phyloP scores from a whole-genome alignment of 2,113 vertebrate genomes.

The Hippocampus comes region DNA sequence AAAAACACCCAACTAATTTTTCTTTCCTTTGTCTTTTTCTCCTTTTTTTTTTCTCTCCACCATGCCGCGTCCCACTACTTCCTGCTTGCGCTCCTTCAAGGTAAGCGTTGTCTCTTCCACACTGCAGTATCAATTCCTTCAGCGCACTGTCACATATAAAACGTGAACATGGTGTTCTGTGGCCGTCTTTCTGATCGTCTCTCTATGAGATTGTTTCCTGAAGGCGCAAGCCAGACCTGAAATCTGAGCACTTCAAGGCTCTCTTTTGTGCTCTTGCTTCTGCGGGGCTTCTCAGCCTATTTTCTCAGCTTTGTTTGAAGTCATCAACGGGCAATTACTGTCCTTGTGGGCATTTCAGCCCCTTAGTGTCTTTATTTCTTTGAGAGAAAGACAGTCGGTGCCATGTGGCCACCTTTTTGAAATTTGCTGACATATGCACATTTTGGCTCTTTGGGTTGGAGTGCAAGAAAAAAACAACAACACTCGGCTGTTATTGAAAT shows the following conservation, averaged over 20 bases:
- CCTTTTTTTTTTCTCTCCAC: background rate
- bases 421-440: conserved; percentile 30
- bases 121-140: conserved; percentile 18
- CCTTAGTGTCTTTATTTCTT: conserved; percentile 33
- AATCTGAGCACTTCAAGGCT: conserved; percentile 11
- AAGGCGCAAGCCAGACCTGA: conserved; percentile 8
- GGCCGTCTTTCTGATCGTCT: conserved; percentile 1
- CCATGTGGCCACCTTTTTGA: conserved; percentile 39
- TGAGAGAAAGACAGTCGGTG: conserved; percentile 38
- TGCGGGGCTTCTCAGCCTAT: conserved; percentile 13
- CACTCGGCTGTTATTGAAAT: background rate
- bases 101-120: conserved; percentile 48
- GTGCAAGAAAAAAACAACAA: background rate
- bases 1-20: background rate
- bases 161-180: background rate
- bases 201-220: conserved; percentile 6
- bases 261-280: conserved; percentile 1
- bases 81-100: conserved; percentile 40
- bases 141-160: conserved; percentile 25
- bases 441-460: too few species aligned
- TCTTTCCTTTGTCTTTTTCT: background rate
- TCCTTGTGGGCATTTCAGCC: conserved; percentile 28
- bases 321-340: conserved; percentile 25
- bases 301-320: conserved; percentile 18
- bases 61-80: background rate